phyloP scores from a whole-genome alignment of 2,888 invertebrate species.

The Miltochrista miniata region DNA sequence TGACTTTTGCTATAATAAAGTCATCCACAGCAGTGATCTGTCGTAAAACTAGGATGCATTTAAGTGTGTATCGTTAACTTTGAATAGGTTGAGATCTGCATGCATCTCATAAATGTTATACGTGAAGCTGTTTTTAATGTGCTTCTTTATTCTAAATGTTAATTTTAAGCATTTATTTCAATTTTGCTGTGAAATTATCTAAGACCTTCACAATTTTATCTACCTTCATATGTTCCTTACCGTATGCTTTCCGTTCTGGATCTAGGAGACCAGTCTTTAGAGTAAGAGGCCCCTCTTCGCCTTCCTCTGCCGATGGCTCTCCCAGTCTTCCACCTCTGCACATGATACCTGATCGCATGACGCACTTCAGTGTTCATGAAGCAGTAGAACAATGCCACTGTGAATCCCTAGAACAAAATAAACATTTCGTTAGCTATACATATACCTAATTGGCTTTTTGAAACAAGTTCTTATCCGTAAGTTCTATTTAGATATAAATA shows the following conservation, averaged over 20 bases:
- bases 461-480: too few species aligned
- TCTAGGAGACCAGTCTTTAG: conserved; percentile 92
- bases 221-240: conserved; percentile 66
- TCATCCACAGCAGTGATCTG: background rate
- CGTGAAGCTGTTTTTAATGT: background rate
- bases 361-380: conserved; percentile 96
- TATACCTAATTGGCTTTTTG: background rate
- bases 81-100: conserved; percentile 1
- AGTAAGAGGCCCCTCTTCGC: conserved; percentile 87
- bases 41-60: background rate
- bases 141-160: background rate
- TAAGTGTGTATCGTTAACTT: too few species aligned
- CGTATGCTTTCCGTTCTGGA: conserved; percentile 92
- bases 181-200: background rate
- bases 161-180: background rate
- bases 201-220: conserved; percentile 6
- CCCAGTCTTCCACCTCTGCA: conserved; percentile 90
- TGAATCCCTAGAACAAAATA: conserved; percentile 88
- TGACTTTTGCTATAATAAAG: background rate
- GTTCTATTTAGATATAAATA: too few species aligned
- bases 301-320: conserved; percentile 86
- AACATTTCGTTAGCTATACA: background rate
- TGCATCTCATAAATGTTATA: conserved; percentile 5
- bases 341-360: conserved; percentile 92
- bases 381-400: conserved; percentile 95